A percentile compares a stretch with the other conserved stretches of the same genome.
Conservation (phyloP, 2,797 vertebrate species). For the Pygocentrus nattereri region DNA sequence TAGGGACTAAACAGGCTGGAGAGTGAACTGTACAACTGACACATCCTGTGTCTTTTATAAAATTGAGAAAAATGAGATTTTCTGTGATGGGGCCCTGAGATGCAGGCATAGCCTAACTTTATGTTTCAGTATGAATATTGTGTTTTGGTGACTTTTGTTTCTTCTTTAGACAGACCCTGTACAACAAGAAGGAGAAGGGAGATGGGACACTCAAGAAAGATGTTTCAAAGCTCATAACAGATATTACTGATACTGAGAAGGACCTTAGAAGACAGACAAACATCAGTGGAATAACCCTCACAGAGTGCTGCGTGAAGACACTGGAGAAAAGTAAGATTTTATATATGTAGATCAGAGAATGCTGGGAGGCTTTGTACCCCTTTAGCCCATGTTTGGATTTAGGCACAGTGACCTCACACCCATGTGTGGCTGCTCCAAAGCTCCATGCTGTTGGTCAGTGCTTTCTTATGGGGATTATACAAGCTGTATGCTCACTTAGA, state of each 20-base stretch:
- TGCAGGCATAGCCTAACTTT: too few species aligned
- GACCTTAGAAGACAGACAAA: slow-evolving; percentile 78
- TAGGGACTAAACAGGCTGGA: too few species aligned
- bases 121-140: not conserved
- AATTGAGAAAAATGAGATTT: too few species aligned
- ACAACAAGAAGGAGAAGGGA: slow-evolving; percentile 6
- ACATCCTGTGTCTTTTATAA: too few species aligned
- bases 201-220: slow-evolving; percentile 42
- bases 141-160: not conserved
- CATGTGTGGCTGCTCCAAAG: too few species aligned
- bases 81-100: not conserved
- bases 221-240: slow-evolving; percentile 69
- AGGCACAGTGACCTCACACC: too few species aligned
- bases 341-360: not conserved
- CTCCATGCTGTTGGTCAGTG: too few species aligned
- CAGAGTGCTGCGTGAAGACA: slow-evolving; percentile 76
- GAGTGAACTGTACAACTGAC: too few species aligned
- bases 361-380: too few species aligned
- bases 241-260: slow-evolving; percentile 77
- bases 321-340: slow-evolving; percentile 79
- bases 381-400: too few species aligned
- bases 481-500: too few species aligned
- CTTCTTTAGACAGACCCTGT: slow-evolving; percentile 28
- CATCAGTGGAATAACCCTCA: slow-evolving; percentile 83
- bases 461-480: too few species aligned